Base-by-base conservation (phyloP, 2,888 invertebrate species). In the Cyaniris semiargus region DNA sequence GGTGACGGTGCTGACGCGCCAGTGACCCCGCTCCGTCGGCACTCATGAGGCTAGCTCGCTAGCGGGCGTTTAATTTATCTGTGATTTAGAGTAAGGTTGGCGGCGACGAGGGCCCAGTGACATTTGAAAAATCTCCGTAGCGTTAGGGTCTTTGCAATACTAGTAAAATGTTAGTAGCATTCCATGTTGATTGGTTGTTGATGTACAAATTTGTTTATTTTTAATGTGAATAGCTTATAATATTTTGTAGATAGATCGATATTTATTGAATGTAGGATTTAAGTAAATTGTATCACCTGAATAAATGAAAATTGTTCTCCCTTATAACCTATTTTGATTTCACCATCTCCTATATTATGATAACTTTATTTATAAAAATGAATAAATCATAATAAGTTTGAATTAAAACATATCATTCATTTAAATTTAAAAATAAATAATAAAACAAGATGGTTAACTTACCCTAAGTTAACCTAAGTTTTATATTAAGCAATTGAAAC, bases 1-100 rank as follows among this genome's bases (percentile, higher is more conserved):
- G 1, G 89, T 95, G 80, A 94, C 95, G 75, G 94, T 95, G 48
- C 92, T 95, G 48, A 94, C 94, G 79, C 91, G 95, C 83, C 95
- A 95, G 82, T 94, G 90, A 91, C 78, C 80, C 77, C 77, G 31
- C 44, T 48, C 58, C 71, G 21, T 58, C 27, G 82, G 83, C 82
- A 83, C 84, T 85, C 78, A 79, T 78, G 83, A 85, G 84, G 84
- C 86, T 84, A 81, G 81, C 82, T 82, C 83, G 84, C 83, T 83
- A 80, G 80, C 81, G 81, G 82, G 85, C 81, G 83, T 82, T 83
- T 82, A 83, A 84, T 87, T 83, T 84, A 92, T 91, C 93, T 93
- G 93, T 93, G 93, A 93, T 93, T 84, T 93, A 92, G 91, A 81
- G 81, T 82, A 89, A 89, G 84, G 86, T 86, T 88, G 87, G 86